Conservation (phyloP, 2,797 vertebrate species). For the Hipposideros larvatus region DNA sequence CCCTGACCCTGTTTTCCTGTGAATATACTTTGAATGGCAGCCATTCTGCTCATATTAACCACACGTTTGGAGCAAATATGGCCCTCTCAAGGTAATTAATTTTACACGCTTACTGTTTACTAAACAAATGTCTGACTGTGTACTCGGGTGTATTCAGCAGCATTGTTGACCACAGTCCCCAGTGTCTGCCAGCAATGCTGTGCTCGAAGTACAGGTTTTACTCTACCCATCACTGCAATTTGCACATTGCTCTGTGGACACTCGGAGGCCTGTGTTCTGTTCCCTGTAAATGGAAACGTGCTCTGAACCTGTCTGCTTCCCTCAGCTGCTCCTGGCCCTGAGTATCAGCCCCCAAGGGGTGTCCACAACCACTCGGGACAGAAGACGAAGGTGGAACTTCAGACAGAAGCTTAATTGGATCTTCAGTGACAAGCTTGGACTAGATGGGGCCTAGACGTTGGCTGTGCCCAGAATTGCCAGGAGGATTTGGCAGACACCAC, state of each 20-base stretch:
- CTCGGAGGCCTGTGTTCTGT: conserved; percentile 66
- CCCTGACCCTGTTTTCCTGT: conserved; percentile 75
- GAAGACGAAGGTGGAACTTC: not conserved
- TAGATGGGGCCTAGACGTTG: not conserved
- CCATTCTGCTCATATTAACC: conserved; percentile 57
- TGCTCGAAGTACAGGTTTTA: conserved; percentile 66
- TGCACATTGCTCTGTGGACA: conserved; percentile 75
- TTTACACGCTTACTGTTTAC: conserved; percentile 81
- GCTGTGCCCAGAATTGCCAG: not conserved
- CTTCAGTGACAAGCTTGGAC: conserved; percentile 35
- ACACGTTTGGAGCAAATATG: conserved; percentile 20
- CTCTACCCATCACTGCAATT: conserved; percentile 77
- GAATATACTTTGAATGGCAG: conserved; percentile 80
- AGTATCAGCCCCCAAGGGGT: not conserved
- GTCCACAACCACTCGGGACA: not conserved
- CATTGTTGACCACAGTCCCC: not conserved
- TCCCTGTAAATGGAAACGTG: conserved; percentile 38
- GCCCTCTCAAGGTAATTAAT: conserved; percentile 81
- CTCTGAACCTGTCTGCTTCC: conserved; percentile 55
- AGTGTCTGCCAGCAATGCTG: conserved; percentile 60
- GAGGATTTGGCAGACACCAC: not conserved
- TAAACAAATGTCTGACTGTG: conserved; percentile 72
- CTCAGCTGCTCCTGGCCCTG: not conserved
- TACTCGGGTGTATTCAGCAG: conserved; percentile 57
- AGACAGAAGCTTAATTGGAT: conserved; percentile 32